These are phyloP conservation scores for Belonocnema kinseyi DNA, from an alignment of 1,140 invertebrate genomes.

Conservation along the genomic window DNA sequence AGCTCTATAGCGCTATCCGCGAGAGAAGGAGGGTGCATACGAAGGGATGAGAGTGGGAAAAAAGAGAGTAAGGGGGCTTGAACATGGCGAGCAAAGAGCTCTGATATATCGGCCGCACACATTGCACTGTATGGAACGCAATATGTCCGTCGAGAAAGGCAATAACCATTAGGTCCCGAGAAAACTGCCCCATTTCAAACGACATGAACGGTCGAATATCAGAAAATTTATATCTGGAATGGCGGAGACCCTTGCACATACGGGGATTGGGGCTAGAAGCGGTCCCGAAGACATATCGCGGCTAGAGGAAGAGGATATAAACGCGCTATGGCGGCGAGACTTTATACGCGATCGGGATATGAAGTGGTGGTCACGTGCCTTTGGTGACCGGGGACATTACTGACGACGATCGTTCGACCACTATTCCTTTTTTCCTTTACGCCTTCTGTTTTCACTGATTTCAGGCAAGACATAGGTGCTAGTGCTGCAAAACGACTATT, in stretches of 20 bases:
- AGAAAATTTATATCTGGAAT: slow-evolving; percentile 76
- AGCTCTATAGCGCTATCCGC: background rate
- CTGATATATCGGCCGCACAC: slow-evolving; percentile 78
- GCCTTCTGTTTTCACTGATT: background rate
- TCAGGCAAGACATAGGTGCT: background rate
- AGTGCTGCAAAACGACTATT: background rate
- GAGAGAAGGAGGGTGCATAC: background rate
- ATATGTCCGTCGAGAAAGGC: slow-evolving; percentile 80
- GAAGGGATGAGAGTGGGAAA: background rate
- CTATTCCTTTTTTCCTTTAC: background rate
- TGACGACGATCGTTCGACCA: slow-evolving; percentile 7
- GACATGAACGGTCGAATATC: slow-evolving; percentile 79
- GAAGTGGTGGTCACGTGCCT: slow-evolving; percentile 56
- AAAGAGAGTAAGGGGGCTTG: slow-evolving; percentile 46
- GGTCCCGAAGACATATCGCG: slow-evolving; percentile 32
- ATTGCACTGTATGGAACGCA: slow-evolving; percentile 80
- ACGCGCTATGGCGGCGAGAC: slow-evolving; percentile 45
- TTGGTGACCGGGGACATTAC: slow-evolving; percentile 36
- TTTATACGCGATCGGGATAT: slow-evolving; percentile 56
- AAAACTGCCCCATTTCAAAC: slow-evolving; percentile 80
- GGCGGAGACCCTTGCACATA: slow-evolving; percentile 45
- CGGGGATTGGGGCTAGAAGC: slow-evolving; percentile 36
- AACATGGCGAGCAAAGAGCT: slow-evolving; percentile 57
- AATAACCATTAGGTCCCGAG: slow-evolving; percentile 80
- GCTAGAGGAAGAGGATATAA: slow-evolving; percentile 55